phyloP scores from a whole-genome alignment of 2,113 vertebrate species.

The Dicaeum eximium region DNA sequence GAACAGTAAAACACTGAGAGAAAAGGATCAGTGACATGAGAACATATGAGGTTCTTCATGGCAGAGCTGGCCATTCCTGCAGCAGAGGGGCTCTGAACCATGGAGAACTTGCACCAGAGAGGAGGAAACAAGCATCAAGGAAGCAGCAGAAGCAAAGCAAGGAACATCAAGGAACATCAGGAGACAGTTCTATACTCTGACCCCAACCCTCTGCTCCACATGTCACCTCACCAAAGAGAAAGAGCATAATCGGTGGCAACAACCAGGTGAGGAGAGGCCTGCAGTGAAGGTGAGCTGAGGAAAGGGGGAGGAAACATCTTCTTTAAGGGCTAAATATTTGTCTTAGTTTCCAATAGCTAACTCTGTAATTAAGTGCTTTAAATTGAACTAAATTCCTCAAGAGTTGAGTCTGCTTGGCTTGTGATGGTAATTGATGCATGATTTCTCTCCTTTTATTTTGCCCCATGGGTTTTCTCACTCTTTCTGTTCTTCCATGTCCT shows the following conservation, averaged over 20 bases:
- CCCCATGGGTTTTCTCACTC: background rate
- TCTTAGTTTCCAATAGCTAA: background rate
- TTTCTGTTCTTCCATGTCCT: background rate
- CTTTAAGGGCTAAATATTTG: background rate
- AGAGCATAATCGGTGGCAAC: fast-evolving
- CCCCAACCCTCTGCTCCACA: fast-evolving
- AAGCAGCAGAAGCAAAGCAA: background rate
- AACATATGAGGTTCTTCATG: background rate
- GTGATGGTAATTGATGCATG: background rate
- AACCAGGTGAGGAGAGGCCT: background rate
- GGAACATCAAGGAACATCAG: background rate
- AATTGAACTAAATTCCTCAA: background rate
- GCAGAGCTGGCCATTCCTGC: background rate
- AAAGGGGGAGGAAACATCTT: background rate
- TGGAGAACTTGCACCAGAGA: background rate
- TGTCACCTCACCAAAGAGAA: background rate
- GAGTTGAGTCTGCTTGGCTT: background rate
- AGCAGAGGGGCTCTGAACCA: background rate
- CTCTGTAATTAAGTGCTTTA: background rate
- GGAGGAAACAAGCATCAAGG: background rate
- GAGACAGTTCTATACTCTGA: background rate
- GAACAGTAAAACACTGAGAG: background rate
- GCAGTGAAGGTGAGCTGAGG: background rate
- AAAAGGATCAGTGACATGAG: background rate
- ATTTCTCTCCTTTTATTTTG: background rate